Conservation (phyloP, 37 sponge, comb jelly and placozoan species). For the Aphrocallistes beatrix region DNA sequence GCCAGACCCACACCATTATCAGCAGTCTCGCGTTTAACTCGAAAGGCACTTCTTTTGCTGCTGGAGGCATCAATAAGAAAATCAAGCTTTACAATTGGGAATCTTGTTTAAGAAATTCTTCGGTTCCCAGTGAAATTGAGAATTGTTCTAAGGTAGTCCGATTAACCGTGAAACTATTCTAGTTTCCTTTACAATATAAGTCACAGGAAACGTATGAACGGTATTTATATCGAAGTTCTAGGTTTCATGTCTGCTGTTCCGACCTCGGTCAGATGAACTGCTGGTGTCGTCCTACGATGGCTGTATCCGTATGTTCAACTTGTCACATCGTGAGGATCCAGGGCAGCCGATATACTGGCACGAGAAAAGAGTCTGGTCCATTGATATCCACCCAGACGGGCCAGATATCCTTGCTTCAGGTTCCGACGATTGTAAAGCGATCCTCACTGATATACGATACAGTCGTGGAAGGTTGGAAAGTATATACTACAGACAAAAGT, state of each 20-base stretch:
- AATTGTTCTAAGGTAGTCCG: conserved; percentile 1
- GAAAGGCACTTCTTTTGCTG: neutral
- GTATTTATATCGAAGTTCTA: neutral
- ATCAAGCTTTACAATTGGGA: neutral
- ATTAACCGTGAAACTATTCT: too few species aligned
- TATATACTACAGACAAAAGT: too few species aligned
- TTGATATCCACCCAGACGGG: neutral
- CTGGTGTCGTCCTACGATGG: neutral
- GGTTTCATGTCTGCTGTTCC: conserved; percentile 2
- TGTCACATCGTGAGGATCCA: neutral
- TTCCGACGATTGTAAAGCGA: neutral
- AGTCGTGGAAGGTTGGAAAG: neutral
- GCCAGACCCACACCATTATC: neutral
- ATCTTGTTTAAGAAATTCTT: neutral
- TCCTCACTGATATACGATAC: conserved; percentile 3
- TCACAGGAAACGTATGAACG: too few species aligned
- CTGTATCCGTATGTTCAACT: neutral
- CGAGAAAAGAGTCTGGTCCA: neutral
- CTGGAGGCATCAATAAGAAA: conserved; percentile 1
- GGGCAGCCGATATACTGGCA: neutral
- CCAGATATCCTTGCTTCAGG: neutral
- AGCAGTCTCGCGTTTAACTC: conserved; percentile 13
- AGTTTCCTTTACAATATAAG: too few species aligned
- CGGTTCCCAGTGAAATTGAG: neutral
- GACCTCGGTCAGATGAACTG: neutral